Percentiles rank a stretch among this genome's conserved stretches.
These are phyloP conservation scores for Felis chaus DNA, from an alignment of 2,113 vertebrate genomes.

Conservation along the genomic window DNA sequence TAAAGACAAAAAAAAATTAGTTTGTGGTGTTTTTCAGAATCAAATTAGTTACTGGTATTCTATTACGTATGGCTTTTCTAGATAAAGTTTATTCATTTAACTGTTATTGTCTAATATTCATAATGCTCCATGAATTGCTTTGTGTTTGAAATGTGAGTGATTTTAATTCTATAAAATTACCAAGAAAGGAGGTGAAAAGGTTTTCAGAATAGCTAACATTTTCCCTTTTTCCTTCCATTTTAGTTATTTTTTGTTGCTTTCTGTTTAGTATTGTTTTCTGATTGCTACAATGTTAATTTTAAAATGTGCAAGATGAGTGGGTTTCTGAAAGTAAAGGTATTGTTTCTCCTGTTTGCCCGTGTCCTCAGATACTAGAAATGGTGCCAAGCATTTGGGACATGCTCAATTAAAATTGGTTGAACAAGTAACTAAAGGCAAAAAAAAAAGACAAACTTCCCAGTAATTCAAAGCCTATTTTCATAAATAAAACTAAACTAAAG, in stretches of 20 bases:
- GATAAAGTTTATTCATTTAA: neutral
- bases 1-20: neutral
- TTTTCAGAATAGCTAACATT: neutral
- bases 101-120: neutral
- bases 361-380: neutral
- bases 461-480: neutral
- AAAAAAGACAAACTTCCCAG: neutral
- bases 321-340: neutral
- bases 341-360: neutral
- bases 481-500: neutral
- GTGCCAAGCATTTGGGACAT: neutral
- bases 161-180: neutral
- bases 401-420: neutral
- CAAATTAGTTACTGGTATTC: neutral
- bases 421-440: neutral
- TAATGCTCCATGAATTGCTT: neutral
- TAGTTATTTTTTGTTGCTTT: neutral
- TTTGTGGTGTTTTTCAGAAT: neutral
- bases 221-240: neutral
- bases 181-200: neutral
- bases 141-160: neutral
- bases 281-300: neutral
- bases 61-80: neutral
- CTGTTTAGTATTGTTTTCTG: neutral
- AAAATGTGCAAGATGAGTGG: neutral